Conservation (phyloP, 1,140 invertebrate genomes). For the Schlechtendalia chinensis region DNA sequence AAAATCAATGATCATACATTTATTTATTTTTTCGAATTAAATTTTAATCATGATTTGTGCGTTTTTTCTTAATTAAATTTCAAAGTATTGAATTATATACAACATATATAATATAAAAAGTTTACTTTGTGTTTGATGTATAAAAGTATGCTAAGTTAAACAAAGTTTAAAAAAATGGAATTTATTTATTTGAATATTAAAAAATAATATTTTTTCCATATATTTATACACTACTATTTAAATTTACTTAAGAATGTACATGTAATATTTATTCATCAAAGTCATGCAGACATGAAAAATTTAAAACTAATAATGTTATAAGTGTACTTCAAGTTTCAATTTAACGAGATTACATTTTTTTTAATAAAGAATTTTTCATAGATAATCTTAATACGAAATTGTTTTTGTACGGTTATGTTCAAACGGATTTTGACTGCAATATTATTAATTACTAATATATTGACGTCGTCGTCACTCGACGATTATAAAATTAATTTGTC, state of each 20-base stretch:
- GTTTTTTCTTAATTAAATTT: conserved; percentile 11
- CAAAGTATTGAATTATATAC: not conserved
- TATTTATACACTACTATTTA: not conserved
- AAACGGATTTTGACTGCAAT: not conserved
- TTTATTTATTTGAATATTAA: not conserved
- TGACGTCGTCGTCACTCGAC: not conserved
- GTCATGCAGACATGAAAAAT: too few species aligned
- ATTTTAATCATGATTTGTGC: conserved; percentile 1
- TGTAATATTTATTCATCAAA: too few species aligned
- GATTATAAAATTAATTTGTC: too few species aligned
- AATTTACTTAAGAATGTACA: not conserved
- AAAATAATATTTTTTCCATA: not conserved
- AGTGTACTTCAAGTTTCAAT: not conserved
- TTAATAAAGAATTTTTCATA: not conserved
- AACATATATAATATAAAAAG: not conserved
- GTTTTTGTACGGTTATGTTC: not conserved
- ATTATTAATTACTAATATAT: not conserved
- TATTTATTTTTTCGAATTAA: not conserved
- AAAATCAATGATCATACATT: not conserved
- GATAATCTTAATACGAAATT: not conserved
- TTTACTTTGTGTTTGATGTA: not conserved
- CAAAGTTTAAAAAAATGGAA: not conserved
- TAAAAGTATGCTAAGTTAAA: not conserved
- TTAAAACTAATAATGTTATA: too few species aligned
- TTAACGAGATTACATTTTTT: not conserved